Percentiles rank a stretch among this genome's conserved stretches.
phyloP scores from a whole-genome alignment of 2,113 vertebrate species.

The Pluvialis apricaria region DNA sequence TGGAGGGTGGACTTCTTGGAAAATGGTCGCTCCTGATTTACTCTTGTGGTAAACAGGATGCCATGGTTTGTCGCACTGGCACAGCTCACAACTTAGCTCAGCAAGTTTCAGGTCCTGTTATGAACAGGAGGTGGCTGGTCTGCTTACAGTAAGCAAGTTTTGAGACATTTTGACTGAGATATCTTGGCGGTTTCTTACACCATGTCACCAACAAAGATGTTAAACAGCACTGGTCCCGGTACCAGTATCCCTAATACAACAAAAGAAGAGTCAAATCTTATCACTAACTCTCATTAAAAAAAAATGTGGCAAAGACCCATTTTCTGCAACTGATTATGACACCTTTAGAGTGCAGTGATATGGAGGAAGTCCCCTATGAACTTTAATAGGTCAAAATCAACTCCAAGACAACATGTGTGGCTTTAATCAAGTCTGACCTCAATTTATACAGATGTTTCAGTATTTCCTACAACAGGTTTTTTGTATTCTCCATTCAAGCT shows the following conservation, averaged over 20 bases:
- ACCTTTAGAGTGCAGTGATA: not conserved
- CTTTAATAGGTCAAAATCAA: not conserved
- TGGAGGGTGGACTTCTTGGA: no score
- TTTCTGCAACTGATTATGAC: not conserved
- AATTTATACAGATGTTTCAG: not conserved
- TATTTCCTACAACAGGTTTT: not conserved
- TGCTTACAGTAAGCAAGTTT: no score
- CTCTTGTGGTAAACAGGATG: no score
- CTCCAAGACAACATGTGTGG: not conserved
- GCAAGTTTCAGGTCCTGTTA: no score
- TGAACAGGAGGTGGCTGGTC: no score
- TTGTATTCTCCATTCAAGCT: not conserved
- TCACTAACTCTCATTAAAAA: not conserved
- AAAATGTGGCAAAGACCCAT: not conserved
- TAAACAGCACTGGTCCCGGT: no score
- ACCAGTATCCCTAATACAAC: not conserved
- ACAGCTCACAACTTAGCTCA: no score
- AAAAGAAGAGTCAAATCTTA: not conserved
- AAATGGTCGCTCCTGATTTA: no score
- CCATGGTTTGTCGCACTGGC: no score
- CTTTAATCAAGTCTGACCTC: not conserved
- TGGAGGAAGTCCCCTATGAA: not conserved
- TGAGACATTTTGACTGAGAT: no score
- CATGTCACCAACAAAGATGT: no score
- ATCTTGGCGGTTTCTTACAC: no score